A percentile compares a stretch with the other conserved stretches of the same genome.
Conservation (phyloP, 2,797 vertebrate genomes). For the Microctenopoma steveboyesi region DNA sequence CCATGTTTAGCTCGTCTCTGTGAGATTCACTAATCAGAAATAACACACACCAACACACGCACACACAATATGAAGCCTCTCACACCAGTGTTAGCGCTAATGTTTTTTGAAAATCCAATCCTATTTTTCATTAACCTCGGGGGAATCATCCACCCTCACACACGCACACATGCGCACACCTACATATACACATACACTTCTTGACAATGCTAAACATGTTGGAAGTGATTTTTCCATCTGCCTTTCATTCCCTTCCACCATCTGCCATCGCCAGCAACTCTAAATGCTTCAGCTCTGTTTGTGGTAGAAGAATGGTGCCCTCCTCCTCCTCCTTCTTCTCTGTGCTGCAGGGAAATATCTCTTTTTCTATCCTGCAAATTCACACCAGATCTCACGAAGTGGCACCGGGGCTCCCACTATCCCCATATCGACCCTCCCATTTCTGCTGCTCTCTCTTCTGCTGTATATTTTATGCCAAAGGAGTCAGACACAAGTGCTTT, state of each 20-base stretch:
- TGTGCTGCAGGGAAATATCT: slow-evolving; percentile 15
- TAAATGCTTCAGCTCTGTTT: slow-evolving; percentile 36
- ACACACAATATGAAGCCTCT: not conserved
- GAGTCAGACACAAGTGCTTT: not conserved
- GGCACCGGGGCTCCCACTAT: not conserved
- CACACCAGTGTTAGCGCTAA: slow-evolving; percentile 8
- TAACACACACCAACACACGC: not conserved
- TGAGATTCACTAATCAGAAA: not conserved
- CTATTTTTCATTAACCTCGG: slow-evolving; percentile 55
- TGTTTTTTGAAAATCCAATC: slow-evolving; percentile 54
- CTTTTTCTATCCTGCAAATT: slow-evolving; percentile 5
- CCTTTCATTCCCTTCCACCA: slow-evolving; percentile 68
- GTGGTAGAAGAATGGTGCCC: slow-evolving; percentile 41
- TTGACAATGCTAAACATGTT: slow-evolving; percentile 71
- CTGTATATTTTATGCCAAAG: not conserved
- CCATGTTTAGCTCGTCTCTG: not conserved
- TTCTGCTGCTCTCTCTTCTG: not conserved
- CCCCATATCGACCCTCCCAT: not conserved
- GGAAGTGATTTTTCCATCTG: slow-evolving; percentile 76
- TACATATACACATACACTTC: slow-evolving; percentile 26
- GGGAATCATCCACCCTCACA: slow-evolving; percentile 26
- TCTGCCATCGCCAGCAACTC: slow-evolving; percentile 67
- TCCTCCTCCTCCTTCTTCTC: slow-evolving; percentile 24
- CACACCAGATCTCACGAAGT: slow-evolving; percentile 4
- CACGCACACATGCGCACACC: slow-evolving; percentile 19